A percentile compares a stretch with the other conserved stretches of the same genome.
Evolutionary conservation across 1,140 invertebrate genomes (phyloP).

Genomic region (Coboldia fuscipes): DNA sequence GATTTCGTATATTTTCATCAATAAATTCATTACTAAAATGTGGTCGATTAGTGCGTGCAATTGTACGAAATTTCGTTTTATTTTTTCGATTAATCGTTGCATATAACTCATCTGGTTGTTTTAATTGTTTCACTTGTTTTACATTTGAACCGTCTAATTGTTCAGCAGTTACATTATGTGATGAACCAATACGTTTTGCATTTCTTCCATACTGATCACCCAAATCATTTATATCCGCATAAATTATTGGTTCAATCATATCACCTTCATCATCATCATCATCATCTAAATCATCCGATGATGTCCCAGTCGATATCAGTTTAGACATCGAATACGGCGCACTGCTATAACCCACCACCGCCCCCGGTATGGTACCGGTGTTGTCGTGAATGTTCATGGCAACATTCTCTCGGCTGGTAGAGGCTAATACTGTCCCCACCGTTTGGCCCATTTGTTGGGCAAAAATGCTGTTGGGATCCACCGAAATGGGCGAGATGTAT

Average conservation of each 20-base stretch:
- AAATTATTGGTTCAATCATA: no score
- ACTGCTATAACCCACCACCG: slow-evolving; percentile 22
- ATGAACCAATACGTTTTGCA: not conserved
- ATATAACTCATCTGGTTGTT: slow-evolving; percentile 17
- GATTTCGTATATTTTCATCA: slow-evolving; percentile 12
- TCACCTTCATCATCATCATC: slow-evolving; percentile 17
- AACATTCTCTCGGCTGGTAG: slow-evolving; percentile 22
- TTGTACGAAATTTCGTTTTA: slow-evolving; percentile 14
- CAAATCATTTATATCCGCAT: slow-evolving; percentile 20
- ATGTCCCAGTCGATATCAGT: slow-evolving; percentile 11
- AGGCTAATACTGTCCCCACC: slow-evolving; percentile 7
- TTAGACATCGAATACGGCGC: slow-evolving; percentile 24
- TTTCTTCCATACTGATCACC: slow-evolving; percentile 5
- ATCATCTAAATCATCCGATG: slow-evolving; percentile 10
- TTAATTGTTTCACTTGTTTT: no score
- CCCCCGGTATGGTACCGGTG: slow-evolving; percentile 15
- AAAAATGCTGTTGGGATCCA: slow-evolving; percentile 19
- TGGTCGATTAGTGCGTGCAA: slow-evolving; percentile 2
- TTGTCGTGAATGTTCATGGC: slow-evolving; percentile 8
- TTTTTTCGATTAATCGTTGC: slow-evolving; percentile 20
- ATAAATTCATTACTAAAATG: slow-evolving; percentile 21
- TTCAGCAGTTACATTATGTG: no score
- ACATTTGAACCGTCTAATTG: no score
- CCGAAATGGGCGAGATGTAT: slow-evolving; percentile 16
- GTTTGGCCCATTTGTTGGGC: not conserved